Evolutionary conservation across 1,140 invertebrate genomes (phyloP), one percentile per base, ranked within the genome.

Genomic region (Leptopilina boulardi): DNA sequence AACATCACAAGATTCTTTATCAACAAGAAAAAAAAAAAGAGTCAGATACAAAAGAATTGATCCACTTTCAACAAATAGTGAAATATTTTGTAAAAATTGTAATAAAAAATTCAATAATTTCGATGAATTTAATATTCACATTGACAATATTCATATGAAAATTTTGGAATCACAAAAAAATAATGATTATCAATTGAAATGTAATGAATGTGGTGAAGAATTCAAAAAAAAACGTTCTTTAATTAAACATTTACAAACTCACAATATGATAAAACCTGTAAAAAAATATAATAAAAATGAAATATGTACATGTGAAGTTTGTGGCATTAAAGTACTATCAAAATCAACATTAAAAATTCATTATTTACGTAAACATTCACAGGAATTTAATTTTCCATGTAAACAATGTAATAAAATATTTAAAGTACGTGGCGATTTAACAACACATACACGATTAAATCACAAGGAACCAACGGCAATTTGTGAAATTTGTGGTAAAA

Each of bases 401-500:
- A 30, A 66, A 30, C 3, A n/a, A 3, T 66, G 59, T 8, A 11
- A n/a, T 0, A 66, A 66, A n/a, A 13, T 30, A 6, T 66, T 66
- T 13, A 66, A 66, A 30, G 21, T 66, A 8, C 59, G 26, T 5
- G 59, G 59, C 3, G 59, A 66, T 66, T 8, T 66, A 0, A 66
- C 59, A 3, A 66, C 59, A 1, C 59, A 66, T 13, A 66, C 59
- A 3, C 30, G 59, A 1, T 23, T 66, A 0, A 26, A 30, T 34
- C 59, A 66, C 26, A 10, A 30, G 9, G 59, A 66, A n/a, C 59
- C 59, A 3, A 13, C 59, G 1, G 59, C 59, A 15, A 30, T 66
- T 30, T 66, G 93, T 77, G 89, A 91, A 66, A 82, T 89, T 0
- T 92, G 92, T 77, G 89, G 89, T 3, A 87, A 89, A 42, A 84